Percentiles rank a stretch among this genome's conserved stretches.
phyloP scores from a whole-genome alignment of 2,888 invertebrate species.

The Catocala sponsa region DNA sequence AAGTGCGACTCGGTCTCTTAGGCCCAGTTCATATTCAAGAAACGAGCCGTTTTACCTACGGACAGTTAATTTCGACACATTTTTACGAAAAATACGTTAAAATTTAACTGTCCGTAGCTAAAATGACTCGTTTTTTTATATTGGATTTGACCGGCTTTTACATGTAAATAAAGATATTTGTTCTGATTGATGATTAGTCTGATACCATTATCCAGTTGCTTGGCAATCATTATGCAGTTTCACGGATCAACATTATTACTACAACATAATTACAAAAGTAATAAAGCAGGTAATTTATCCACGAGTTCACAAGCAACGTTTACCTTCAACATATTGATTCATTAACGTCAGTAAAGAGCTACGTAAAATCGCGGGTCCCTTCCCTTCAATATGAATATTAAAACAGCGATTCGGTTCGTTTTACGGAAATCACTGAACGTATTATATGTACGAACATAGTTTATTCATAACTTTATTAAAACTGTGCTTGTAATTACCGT shows the following conservation, averaged over 20 bases:
- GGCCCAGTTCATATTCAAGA: too few relatives aligned
- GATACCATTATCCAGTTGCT: too few relatives aligned
- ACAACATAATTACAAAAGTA: conserved; percentile 9
- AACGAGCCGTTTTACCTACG: too few relatives aligned
- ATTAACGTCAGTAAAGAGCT: conserved; percentile 36
- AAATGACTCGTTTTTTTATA: too few relatives aligned
- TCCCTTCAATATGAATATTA: conserved; percentile 44
- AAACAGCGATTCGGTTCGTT: conserved; percentile 27
- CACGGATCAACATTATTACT: not conserved
- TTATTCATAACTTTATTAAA: conserved; percentile 14
- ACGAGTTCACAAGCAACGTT: conserved; percentile 6
- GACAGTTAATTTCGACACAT: too few relatives aligned
- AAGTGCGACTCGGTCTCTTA: too few relatives aligned
- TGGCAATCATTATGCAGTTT: too few relatives aligned
- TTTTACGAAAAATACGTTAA: too few relatives aligned
- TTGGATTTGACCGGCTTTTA: too few relatives aligned
- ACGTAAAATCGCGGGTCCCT: conserved; percentile 31
- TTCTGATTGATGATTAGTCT: too few relatives aligned
- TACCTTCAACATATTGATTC: conserved; percentile 28
- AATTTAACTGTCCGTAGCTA: too few relatives aligned
- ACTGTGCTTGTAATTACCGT: not conserved
- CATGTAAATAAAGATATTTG: too few relatives aligned
- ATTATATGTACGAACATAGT: not conserved
- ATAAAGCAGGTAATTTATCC: conserved; percentile 16
- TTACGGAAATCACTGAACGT: conserved; percentile 26